Percentiles rank a stretch among this genome's conserved stretches.
phyloP scores from a whole-genome alignment of 2,888 invertebrate species.

The Eristalis intricaria region DNA sequence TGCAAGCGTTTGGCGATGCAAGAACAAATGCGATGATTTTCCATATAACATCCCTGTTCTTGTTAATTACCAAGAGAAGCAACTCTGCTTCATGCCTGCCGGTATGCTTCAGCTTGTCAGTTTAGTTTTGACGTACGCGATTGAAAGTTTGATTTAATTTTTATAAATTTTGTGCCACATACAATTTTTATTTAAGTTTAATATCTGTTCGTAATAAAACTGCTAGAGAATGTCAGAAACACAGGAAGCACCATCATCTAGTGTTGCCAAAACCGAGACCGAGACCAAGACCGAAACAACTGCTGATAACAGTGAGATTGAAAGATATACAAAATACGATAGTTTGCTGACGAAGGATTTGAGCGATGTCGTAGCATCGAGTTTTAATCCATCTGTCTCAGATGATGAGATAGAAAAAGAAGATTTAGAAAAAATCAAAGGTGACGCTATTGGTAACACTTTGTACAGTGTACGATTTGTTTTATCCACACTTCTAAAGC shows the following conservation, averaged over 20 bases:
- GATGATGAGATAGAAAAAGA: conserved; percentile 75
- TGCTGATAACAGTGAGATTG: conserved; percentile 12
- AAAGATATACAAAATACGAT: conserved; percentile 11
- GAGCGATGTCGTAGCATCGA: conserved; percentile 41
- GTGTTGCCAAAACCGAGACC: background rate
- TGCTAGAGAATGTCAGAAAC: conserved; percentile 41
- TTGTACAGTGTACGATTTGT: conserved; percentile 90
- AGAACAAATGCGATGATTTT: too few relatives aligned
- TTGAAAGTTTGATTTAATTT: conserved; percentile 26
- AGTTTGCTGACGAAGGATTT: background rate
- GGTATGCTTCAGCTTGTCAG: conserved; percentile 35
- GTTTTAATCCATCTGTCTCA: conserved; percentile 73
- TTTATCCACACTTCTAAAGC: conserved; percentile 85
- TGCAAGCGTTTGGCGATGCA: too few relatives aligned
- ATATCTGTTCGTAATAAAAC: background rate
- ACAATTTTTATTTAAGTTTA: background rate
- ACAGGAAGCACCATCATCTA: conserved; percentile 36
- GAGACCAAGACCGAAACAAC: background rate
- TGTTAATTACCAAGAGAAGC: background rate
- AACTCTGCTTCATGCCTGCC: conserved; percentile 49
- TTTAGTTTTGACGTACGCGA: conserved; percentile 30
- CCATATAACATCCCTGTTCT: conserved; percentile 3
- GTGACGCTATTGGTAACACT: conserved; percentile 91
- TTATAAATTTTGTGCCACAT: background rate
- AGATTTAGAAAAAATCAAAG: conserved; percentile 82